These are phyloP conservation scores for Decapterus maruadsi DNA, from an alignment of 2,797 vertebrate genomes.

Conservation along the genomic window DNA sequence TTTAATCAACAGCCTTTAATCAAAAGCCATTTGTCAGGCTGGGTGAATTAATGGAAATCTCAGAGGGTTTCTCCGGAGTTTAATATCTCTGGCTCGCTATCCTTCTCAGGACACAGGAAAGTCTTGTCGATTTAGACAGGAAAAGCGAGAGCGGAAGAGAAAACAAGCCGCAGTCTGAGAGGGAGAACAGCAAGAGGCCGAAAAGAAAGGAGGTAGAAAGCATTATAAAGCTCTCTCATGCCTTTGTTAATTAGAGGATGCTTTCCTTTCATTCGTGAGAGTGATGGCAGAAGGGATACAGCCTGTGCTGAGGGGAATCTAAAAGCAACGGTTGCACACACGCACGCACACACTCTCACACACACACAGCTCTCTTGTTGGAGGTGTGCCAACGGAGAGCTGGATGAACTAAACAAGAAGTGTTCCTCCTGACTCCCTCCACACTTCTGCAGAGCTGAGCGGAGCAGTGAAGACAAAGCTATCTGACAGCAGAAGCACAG, in stretches of 20 bases:
- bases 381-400: constrained; percentile 26
- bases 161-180: constrained; percentile 9
- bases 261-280: constrained; percentile 49
- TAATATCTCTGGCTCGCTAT: constrained; percentile 36
- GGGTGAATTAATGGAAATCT: constrained; percentile 51
- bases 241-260: constrained; percentile 57
- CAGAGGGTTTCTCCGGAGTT: constrained; percentile 25
- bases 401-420: constrained; percentile 30
- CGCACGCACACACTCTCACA: constrained; percentile 2
- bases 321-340: constrained; percentile 21
- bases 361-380: constrained; percentile 15
- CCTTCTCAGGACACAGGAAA: background rate
- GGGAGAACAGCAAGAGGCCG: constrained; percentile 5
- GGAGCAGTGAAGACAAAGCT: constrained; percentile 23
- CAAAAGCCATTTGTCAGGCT: constrained; percentile 63
- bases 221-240: constrained; percentile 34
- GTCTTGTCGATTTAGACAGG: constrained; percentile 2
- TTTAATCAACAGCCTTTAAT: constrained; percentile 73
- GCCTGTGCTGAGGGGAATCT: constrained; percentile 49
- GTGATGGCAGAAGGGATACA: constrained; percentile 38
- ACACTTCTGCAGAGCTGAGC: constrained; percentile 20
- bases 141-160: constrained; percentile 29
- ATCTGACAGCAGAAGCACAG: constrained; percentile 6
- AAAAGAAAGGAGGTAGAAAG: constrained; percentile 17
- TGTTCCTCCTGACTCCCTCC: constrained; percentile 9